Percentiles rank a stretch among this genome's conserved stretches.
Evolutionary conservation across 1,140 invertebrate species (phyloP).

Genomic region (Lasioglossum baleicum): DNA sequence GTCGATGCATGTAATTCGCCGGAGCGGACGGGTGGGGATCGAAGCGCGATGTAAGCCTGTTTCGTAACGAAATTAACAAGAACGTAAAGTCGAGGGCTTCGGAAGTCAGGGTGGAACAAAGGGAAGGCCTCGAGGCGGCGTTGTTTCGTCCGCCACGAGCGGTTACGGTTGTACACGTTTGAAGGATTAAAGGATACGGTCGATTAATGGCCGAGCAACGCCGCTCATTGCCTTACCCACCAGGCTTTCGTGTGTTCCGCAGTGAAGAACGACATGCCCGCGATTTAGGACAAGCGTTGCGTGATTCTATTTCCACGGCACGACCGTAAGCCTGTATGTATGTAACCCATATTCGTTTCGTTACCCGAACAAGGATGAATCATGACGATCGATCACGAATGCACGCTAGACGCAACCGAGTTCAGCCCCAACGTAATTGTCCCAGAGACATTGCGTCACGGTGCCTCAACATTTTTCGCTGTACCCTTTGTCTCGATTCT

Average conservation of each 20-base stretch:
- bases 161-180: slow-evolving; percentile 31
- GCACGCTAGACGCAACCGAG: slow-evolving; percentile 33
- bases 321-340: slow-evolving; percentile 21
- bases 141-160: slow-evolving; percentile 30
- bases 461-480: neutral
- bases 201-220: slow-evolving; percentile 44
- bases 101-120: slow-evolving; percentile 38
- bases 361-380: slow-evolving; percentile 35
- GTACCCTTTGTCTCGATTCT: no score
- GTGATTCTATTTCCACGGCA: slow-evolving; percentile 55
- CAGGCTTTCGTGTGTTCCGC: slow-evolving; percentile 35
- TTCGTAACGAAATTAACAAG: neutral
- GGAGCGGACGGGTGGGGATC: no score
- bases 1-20: no score
- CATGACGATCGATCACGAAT: slow-evolving; percentile 57
- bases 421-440: neutral
- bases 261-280: slow-evolving; percentile 36
- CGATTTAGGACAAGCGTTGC: slow-evolving; percentile 53
- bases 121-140: slow-evolving; percentile 15
- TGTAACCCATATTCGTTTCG: slow-evolving; percentile 49
- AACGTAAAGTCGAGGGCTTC: neutral
- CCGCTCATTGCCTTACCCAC: slow-evolving; percentile 30
- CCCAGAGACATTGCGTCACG: neutral
- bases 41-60: neutral
- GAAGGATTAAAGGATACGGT: slow-evolving; percentile 44